Conservation (phyloP, 2,797 vertebrate genomes). For the Hemibagrus guttatus region DNA sequence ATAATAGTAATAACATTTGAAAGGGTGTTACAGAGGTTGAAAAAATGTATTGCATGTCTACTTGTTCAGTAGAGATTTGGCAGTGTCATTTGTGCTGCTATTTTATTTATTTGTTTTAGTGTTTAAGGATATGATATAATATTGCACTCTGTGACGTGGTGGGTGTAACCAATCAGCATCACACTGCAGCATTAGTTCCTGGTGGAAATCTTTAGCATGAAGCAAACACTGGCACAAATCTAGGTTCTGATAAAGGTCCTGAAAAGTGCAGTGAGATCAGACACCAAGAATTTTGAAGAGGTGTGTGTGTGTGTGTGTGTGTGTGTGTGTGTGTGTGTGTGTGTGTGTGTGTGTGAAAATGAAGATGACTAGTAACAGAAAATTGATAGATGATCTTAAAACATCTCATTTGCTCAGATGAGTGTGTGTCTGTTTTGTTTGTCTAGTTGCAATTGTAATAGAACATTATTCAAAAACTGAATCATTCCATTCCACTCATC, state of each 20-base stretch:
- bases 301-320: background rate
- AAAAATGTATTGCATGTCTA: background rate
- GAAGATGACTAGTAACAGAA: background rate
- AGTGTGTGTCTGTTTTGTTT: background rate
- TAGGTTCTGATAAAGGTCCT: background rate
- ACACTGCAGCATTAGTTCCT: background rate
- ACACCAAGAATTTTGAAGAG: background rate
- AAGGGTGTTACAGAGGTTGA: too few relatives aligned
- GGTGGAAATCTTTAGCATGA: background rate
- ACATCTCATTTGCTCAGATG: background rate
- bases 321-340: background rate
- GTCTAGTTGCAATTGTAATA: background rate
- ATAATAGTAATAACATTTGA: background rate
- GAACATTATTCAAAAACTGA: background rate
- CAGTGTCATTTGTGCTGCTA: background rate
- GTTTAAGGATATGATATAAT: background rate
- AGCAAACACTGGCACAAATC: background rate
- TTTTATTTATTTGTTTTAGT: background rate
- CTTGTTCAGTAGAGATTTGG: background rate
- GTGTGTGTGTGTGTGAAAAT: background rate
- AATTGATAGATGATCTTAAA: background rate
- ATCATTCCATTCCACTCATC: conserved; percentile 31
- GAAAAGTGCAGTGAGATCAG: background rate
- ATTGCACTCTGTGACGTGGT: background rate
- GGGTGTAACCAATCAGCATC: background rate